Evolutionary conservation across 2,113 vertebrate species (phyloP).

Genomic region (Myotis lucifugus): DNA sequence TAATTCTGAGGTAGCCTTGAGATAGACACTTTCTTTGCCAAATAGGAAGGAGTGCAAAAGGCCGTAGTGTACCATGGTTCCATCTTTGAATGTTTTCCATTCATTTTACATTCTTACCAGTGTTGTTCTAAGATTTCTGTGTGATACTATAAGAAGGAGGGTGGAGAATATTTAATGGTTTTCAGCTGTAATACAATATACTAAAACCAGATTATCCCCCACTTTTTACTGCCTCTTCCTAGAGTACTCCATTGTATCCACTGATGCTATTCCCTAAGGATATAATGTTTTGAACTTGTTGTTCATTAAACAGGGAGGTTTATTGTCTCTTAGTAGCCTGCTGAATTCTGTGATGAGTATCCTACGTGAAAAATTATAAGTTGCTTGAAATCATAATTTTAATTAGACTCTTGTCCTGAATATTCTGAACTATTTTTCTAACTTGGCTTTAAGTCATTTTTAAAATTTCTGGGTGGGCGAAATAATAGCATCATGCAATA

Average conservation of each 20-base stretch:
- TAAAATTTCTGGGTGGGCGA: slow-evolving; percentile 23
- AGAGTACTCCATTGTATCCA: slow-evolving; percentile 16
- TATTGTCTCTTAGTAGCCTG: not conserved
- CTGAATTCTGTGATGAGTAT: slow-evolving; percentile 21
- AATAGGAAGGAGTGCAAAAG: not conserved
- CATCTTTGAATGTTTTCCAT: not conserved
- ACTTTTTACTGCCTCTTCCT: slow-evolving; percentile 47
- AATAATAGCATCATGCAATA: slow-evolving; percentile 12
- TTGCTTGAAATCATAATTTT: slow-evolving; percentile 53
- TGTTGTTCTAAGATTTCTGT: slow-evolving; percentile 44
- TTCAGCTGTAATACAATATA: slow-evolving; percentile 20
- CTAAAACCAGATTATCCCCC: not conserved
- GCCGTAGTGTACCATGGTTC: not conserved
- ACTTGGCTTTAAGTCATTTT: slow-evolving; percentile 48
- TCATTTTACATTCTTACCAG: not conserved
- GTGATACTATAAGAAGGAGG: not conserved
- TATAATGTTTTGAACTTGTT: slow-evolving; percentile 5
- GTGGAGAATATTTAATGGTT: slow-evolving; percentile 1
- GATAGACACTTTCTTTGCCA: not conserved
- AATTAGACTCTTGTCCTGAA: slow-evolving; percentile 36
- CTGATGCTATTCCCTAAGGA: not conserved
- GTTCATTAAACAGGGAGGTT: not conserved
- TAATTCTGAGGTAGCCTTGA: not conserved
- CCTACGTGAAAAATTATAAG: slow-evolving; percentile 34
- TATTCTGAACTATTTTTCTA: slow-evolving; percentile 35